Evolutionary conservation across 2,888 invertebrate species (phyloP).

Genomic region (Steromphala cineraria): DNA sequence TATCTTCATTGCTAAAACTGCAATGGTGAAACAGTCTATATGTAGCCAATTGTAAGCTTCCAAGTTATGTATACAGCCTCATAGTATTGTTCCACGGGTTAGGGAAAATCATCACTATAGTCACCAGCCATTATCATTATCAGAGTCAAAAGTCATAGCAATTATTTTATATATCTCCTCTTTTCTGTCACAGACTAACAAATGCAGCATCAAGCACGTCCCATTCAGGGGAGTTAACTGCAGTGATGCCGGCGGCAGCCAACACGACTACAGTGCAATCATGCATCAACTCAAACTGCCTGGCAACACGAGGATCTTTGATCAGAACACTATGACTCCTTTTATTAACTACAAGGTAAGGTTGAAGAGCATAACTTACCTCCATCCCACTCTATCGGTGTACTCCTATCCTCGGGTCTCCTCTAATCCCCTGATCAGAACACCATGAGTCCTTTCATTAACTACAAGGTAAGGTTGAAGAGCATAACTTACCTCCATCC

Average conservation of each 20-base stretch:
- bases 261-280: slow-evolving; percentile 49
- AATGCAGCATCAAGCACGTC: slow-evolving; percentile 66
- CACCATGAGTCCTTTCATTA: no score
- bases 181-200: slow-evolving; percentile 49
- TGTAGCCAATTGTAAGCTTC: no score
- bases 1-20: no score
- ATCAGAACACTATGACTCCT: slow-evolving; percentile 30
- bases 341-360: background rate
- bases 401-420: no score
- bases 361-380: background rate
- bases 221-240: slow-evolving; percentile 75
- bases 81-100: no score
- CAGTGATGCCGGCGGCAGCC: slow-evolving; percentile 74
- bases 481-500: no score
- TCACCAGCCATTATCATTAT: background rate
- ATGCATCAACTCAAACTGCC: slow-evolving; percentile 46
- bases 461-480: no score
- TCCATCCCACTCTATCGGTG: background rate
- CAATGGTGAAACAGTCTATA: no score
- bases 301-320: slow-evolving; percentile 64
- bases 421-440: no score
- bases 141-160: no score
- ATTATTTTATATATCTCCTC: background rate
- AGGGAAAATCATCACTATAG: no score
- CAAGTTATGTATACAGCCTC: no score